Conservation (phyloP, 2,797 vertebrate species). For the Hoplostethus mediterraneus region DNA sequence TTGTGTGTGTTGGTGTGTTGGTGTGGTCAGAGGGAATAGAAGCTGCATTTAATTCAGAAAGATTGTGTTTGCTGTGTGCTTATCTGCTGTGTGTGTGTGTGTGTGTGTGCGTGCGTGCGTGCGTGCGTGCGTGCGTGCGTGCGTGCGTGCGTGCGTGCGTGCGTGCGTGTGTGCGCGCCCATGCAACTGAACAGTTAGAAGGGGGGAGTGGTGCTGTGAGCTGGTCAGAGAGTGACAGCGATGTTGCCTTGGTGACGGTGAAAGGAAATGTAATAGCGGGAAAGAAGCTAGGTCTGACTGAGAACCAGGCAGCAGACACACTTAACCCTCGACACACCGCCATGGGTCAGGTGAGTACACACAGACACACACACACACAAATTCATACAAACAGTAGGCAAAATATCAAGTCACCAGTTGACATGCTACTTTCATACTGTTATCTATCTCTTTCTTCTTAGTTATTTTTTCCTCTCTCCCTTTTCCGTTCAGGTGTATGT, state of each 20-base stretch:
- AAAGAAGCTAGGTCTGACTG: slow-evolving; percentile 54
- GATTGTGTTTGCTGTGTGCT: slow-evolving; percentile 33
- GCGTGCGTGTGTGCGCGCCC: not conserved
- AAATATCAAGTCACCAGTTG: not conserved
- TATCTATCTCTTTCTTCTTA: not conserved
- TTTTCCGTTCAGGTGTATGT: slow-evolving; percentile 48
- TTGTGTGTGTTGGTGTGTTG: slow-evolving; percentile 7
- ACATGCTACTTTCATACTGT: not conserved
- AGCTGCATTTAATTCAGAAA: not conserved
- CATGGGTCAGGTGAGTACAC: slow-evolving; percentile 64
- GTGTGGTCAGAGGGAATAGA: not conserved
- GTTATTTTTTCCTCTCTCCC: too few species aligned
- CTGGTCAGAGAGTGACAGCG: slow-evolving; percentile 76
- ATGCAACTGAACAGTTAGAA: slow-evolving; percentile 62
- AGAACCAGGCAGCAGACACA: slow-evolving; percentile 68
- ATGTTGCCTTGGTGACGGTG: slow-evolving; percentile 79
- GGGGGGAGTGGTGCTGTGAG: slow-evolving; percentile 78
- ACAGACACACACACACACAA: slow-evolving; percentile 5
- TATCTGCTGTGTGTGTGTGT: not conserved
- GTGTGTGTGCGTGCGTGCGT: too few species aligned
- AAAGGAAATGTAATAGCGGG: slow-evolving; percentile 74
- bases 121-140: slow-evolving; percentile 38
- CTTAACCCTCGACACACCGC: slow-evolving; percentile 75
- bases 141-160: not conserved
- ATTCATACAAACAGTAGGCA: not conserved